Evolutionary conservation across 2,888 invertebrate genomes (phyloP).

Genomic region (Creontiades dilutus): DNA sequence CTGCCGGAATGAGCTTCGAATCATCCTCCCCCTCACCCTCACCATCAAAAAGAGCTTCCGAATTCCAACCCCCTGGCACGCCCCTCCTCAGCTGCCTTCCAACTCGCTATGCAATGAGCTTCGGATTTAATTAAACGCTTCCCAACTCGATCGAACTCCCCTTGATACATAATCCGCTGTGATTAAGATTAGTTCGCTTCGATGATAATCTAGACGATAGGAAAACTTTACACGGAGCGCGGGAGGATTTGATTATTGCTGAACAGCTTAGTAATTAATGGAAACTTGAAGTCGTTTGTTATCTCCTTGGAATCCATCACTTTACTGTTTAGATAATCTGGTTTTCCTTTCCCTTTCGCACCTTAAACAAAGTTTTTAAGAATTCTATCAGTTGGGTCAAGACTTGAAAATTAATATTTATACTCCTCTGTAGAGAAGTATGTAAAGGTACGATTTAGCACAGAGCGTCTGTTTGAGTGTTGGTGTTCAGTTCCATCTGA

Average conservation of each 20-base stretch:
- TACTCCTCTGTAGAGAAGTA: no score
- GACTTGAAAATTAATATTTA: no score
- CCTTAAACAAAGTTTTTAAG: no score
- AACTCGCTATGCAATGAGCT: neutral
- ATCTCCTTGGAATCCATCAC: no score
- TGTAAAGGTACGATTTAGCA: no score
- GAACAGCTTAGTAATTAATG: neutral
- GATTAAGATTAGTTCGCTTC: conserved; percentile 14
- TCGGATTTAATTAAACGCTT: conserved; percentile 20
- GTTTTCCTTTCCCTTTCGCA: no score
- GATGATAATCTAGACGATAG: conserved; percentile 15
- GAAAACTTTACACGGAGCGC: neutral
- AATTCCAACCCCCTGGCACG: no score
- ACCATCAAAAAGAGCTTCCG: neutral
- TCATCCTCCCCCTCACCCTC: neutral
- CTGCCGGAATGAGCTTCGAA: neutral
- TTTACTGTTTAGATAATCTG: no score
- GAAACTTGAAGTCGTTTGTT: neutral
- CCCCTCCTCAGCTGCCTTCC: neutral
- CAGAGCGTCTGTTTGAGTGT: no score
- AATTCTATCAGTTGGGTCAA: no score
- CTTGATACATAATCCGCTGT: neutral
- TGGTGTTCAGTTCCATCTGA: no score
- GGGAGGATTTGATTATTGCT: neutral
- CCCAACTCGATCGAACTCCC: conserved; percentile 18